Conservation (phyloP, 2,888 invertebrate genomes). For the Hypselothyrea guttata region DNA sequence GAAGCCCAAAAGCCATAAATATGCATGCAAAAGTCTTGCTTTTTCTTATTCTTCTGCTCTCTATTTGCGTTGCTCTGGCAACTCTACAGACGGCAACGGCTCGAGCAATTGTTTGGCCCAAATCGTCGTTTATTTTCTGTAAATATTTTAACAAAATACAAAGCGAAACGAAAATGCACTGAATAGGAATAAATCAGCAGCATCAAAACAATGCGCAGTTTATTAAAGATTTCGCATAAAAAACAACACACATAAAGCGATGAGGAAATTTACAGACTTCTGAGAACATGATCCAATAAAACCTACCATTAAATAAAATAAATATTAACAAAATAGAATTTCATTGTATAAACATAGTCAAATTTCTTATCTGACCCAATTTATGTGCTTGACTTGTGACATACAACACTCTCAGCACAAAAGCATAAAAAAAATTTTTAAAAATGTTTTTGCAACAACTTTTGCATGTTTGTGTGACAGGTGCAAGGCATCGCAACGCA, state of each 20-base stretch:
- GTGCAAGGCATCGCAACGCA: constrained; percentile 25
- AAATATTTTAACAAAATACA: constrained; percentile 59
- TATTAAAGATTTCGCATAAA: constrained; percentile 36
- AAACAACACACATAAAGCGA: constrained; percentile 40
- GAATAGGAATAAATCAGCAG: constrained; percentile 10
- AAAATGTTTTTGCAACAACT: constrained; percentile 7
- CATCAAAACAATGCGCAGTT: constrained; percentile 30
- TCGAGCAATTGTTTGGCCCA: constrained; percentile 49
- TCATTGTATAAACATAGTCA: too few species aligned
- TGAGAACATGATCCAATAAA: too few species aligned
- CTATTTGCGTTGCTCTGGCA: constrained; percentile 11
- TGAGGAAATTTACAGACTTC: too few species aligned
- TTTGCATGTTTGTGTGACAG: constrained; percentile 46
- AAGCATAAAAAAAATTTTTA: not conserved
- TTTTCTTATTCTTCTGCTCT: not conserved
- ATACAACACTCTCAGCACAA: too few species aligned
- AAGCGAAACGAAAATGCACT: constrained; percentile 30
- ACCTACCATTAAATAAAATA: too few species aligned
- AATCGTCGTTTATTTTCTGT: constrained; percentile 55
- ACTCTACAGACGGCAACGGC: constrained; percentile 19
- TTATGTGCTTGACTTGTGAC: too few species aligned
- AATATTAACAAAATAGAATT: too few species aligned
- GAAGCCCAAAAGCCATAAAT: constrained; percentile 58
- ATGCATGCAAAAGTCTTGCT: constrained; percentile 45
- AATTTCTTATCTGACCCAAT: too few species aligned